Percentiles rank a stretch among this genome's conserved stretches.
Conservation (phyloP, 2,113 vertebrate species). For the Alces alces region DNA sequence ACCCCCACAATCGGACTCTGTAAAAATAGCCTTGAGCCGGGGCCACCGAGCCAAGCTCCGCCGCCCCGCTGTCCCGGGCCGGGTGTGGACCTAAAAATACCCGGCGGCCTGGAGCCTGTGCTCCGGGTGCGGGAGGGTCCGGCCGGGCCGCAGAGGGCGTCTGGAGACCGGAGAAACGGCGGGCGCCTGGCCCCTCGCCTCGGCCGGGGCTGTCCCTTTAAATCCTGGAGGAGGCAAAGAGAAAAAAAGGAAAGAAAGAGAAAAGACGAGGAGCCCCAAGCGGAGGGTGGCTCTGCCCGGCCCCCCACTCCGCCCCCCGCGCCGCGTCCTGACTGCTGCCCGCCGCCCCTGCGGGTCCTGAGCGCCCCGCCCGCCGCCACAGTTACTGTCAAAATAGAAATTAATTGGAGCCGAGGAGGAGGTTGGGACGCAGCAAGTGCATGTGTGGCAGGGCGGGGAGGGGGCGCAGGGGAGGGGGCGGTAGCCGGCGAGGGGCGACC, state of each 20-base stretch:
- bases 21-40: slow-evolving; percentile 36
- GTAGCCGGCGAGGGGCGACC: slow-evolving; percentile 45
- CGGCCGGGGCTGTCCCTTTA: slow-evolving; percentile 60
- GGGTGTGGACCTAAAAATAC: slow-evolving; percentile 46
- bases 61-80: not conserved
- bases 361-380: slow-evolving; percentile 41
- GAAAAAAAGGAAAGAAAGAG: slow-evolving; percentile 60
- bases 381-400: slow-evolving; percentile 57
- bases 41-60: not conserved
- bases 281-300: slow-evolving; percentile 23
- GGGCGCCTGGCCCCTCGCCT: slow-evolving; percentile 22
- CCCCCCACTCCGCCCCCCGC: slow-evolving; percentile 9
- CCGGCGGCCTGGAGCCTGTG: not conserved
- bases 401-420: not conserved
- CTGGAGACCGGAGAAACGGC: slow-evolving; percentile 68
- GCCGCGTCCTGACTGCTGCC: not conserved
- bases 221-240: slow-evolving; percentile 67
- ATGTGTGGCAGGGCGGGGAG: slow-evolving; percentile 1
- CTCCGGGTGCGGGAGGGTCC: slow-evolving; percentile 11
- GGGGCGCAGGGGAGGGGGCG: not conserved
- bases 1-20: not conserved
- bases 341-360: not conserved
- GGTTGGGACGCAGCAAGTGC: slow-evolving; percentile 58
- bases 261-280: slow-evolving; percentile 48
- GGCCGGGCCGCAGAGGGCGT: slow-evolving; percentile 74